phyloP scores from a whole-genome alignment of 2,797 vertebrate species.

The Lithobates pipiens region DNA sequence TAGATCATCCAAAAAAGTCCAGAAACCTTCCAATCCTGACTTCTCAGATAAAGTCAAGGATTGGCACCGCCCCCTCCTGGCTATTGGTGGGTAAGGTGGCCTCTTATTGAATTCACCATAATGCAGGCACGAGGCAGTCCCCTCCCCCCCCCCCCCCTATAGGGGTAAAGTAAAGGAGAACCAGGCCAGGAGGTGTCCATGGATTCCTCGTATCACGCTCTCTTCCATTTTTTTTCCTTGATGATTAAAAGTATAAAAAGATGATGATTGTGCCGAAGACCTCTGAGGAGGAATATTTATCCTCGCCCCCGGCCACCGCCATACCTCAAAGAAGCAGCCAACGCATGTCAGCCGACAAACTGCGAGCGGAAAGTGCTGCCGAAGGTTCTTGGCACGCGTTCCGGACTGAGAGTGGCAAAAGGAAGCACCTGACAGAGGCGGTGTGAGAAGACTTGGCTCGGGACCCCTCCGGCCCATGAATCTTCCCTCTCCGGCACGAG shows the following conservation, averaged over 20 bases:
- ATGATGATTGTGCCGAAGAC: conserved; percentile 13
- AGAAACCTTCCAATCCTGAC: no score
- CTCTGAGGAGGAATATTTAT: not conserved
- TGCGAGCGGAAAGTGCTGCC: conserved; percentile 50
- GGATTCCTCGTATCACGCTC: not conserved
- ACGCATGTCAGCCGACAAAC: not conserved
- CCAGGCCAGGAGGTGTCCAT: not conserved
- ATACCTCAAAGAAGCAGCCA: conserved; percentile 9
- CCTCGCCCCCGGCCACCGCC: not conserved
- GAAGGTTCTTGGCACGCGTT: conserved; percentile 24
- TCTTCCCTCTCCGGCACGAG: conserved; percentile 37
- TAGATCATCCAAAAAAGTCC: no score
- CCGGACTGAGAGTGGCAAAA: conserved; percentile 38
- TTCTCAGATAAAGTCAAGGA: no score
- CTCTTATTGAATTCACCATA: no score
- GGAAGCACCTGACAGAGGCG: conserved; percentile 43
- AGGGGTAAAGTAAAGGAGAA: not conserved
- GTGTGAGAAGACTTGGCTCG: conserved; percentile 47
- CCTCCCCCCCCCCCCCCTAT: no score
- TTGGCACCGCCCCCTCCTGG: no score
- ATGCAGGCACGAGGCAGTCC: no score
- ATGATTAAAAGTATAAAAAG: conserved; percentile 26
- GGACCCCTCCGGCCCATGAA: conserved; percentile 33
- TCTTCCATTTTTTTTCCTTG: not conserved
- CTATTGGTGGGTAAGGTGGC: no score